Percentiles rank a stretch among this genome's conserved stretches.
phyloP scores from a whole-genome alignment of 2,113 vertebrate genomes.

The Syngnathus scovelli region DNA sequence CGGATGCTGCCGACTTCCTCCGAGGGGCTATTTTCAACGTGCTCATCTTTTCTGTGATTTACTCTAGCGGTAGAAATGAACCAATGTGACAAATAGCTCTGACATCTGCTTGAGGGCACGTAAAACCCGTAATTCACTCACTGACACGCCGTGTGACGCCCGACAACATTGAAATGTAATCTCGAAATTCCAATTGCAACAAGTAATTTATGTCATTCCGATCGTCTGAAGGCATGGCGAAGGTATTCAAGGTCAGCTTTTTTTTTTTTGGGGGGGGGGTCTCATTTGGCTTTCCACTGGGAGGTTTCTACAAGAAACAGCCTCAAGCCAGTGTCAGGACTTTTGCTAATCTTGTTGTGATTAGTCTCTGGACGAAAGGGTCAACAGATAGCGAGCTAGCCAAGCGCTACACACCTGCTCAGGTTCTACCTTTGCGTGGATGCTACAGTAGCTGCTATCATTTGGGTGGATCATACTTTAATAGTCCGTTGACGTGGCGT shows the following conservation, averaged over 20 bases:
- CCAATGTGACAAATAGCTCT: constrained; percentile 29
- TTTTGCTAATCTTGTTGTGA: constrained; percentile 63
- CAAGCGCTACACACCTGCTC: constrained; percentile 47
- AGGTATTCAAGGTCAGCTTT: constrained; percentile 39
- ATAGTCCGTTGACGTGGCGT: constrained; percentile 26
- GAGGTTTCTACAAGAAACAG: constrained; percentile 26
- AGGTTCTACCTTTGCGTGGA: constrained; percentile 19
- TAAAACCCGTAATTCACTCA: constrained; percentile 25
- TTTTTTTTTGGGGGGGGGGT: constrained; percentile 22
- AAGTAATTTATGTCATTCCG: neutral
- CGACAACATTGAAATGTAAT: constrained; percentile 17
- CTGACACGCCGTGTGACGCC: constrained; percentile 19
- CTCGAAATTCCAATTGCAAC: constrained; percentile 14
- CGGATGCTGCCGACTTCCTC: constrained; percentile 45
- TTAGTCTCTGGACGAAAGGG: constrained; percentile 60
- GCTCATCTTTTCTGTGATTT: constrained; percentile 50
- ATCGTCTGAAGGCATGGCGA: constrained; percentile 11
- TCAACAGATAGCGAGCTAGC: constrained; percentile 55
- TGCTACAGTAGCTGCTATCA: constrained; percentile 26
- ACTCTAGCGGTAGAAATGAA: constrained; percentile 31
- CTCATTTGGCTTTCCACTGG: constrained; percentile 9
- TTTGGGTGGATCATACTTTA: constrained; percentile 32
- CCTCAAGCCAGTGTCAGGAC: constrained; percentile 50
- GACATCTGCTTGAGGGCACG: constrained; percentile 30
- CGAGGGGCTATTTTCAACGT: constrained; percentile 34